Percentiles rank a stretch among this genome's conserved stretches.
phyloP scores from a whole-genome alignment of 2,113 vertebrate genomes.

The Aepyceros melampus region DNA sequence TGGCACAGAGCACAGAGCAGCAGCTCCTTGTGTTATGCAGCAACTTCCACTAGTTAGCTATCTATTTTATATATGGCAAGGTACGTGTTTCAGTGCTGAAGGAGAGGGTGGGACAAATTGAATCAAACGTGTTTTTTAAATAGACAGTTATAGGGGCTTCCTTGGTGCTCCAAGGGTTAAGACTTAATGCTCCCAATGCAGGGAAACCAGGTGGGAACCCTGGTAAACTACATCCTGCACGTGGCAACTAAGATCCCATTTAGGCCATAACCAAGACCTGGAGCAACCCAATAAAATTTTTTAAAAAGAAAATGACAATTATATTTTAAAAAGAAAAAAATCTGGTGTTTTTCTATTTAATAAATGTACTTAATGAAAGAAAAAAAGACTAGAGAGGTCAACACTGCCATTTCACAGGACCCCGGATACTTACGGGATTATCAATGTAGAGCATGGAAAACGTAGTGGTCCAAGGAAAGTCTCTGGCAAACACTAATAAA shows the following conservation, averaged over 20 bases:
- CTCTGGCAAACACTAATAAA: conserved; percentile 78
- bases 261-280: background rate
- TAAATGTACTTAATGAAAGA: background rate
- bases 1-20: background rate
- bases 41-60: background rate
- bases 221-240: background rate
- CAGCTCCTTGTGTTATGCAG: background rate
- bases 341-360: background rate
- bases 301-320: background rate
- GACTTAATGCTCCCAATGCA: background rate
- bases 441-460: conserved; percentile 88
- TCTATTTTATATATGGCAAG: background rate
- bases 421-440: conserved; percentile 79
- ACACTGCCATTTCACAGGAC: fast-evolving
- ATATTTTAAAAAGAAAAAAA: background rate
- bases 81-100: background rate
- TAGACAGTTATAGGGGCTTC: background rate
- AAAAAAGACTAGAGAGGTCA: background rate
- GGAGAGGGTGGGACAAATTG: background rate
- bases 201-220: background rate
- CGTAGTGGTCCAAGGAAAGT: conserved; percentile 82
- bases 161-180: background rate
- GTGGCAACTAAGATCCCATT: background rate
- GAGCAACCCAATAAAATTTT: background rate
- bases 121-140: background rate